Percentiles rank a stretch among this genome's conserved stretches.
These are phyloP conservation scores for Sebastes iracundus DNA, from an alignment of 2,797 vertebrate species.

Conservation along the genomic window DNA sequence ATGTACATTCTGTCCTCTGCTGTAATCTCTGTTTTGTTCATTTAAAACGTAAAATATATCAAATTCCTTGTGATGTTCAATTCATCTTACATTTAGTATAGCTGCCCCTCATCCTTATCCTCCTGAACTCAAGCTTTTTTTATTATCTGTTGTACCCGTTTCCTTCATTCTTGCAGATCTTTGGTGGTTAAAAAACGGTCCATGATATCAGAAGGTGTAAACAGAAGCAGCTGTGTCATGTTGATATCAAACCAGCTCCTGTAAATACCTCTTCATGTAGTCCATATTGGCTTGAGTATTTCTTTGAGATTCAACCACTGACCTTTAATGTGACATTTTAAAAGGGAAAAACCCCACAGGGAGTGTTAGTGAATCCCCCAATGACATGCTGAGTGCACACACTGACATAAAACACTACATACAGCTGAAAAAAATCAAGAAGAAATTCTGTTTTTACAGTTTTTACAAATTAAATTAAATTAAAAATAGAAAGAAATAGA, in stretches of 20 bases:
- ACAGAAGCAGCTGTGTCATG: background rate
- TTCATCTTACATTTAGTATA: background rate
- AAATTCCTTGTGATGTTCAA: constrained; percentile 3
- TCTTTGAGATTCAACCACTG: constrained; percentile 37
- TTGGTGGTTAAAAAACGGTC: background rate
- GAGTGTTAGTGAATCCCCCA: constrained; percentile 33
- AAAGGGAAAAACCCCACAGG: constrained; percentile 41
- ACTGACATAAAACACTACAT: background rate
- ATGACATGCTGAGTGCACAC: constrained; percentile 29
- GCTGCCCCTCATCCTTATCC: background rate
- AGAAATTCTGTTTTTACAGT: no score
- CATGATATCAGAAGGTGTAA: background rate
- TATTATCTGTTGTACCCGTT: background rate
- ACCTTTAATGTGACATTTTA: constrained; percentile 71
- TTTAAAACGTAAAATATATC: constrained; percentile 22
- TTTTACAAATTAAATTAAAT: no score
- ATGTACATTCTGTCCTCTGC: no score
- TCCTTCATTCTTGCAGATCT: background rate
- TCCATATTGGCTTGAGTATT: background rate
- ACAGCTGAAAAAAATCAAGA: background rate
- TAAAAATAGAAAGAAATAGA: no score
- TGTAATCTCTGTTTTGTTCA: no score
- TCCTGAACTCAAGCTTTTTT: background rate
- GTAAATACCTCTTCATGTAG: background rate
- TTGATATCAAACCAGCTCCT: background rate